These are phyloP conservation scores for Hafferia zeledoni DNA, from an alignment of 2,797 vertebrate genomes.

Conservation along the genomic window DNA sequence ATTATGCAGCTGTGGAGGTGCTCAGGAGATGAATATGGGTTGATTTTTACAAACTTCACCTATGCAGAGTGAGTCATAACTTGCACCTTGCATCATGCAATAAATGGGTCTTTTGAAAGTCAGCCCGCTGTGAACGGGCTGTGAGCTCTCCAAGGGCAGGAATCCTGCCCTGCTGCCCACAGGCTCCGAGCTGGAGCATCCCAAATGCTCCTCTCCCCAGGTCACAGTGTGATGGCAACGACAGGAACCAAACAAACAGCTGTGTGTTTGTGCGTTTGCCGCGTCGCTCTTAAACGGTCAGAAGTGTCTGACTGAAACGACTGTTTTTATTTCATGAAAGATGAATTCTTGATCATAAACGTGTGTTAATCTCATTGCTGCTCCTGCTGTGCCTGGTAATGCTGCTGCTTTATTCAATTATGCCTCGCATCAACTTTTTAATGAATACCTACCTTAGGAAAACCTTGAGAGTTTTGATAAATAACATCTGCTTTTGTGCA, in stretches of 20 bases:
- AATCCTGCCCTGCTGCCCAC: constrained; percentile 24
- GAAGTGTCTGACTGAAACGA: constrained; percentile 23
- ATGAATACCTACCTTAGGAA: neutral
- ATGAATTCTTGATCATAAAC: neutral
- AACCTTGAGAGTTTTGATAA: constrained; percentile 45
- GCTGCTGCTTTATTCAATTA: neutral
- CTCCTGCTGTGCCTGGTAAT: neutral
- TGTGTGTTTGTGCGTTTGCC: neutral
- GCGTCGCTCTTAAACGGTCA: neutral
- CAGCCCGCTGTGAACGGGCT: constrained; percentile 47
- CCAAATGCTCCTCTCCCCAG: neutral
- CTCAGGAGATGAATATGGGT: constrained; percentile 33
- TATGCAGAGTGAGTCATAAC: constrained; percentile 67
- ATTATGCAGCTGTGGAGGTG: constrained; percentile 63
- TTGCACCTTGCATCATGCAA: constrained; percentile 44
- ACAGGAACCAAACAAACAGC: constrained; percentile 14
- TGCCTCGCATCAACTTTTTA: constrained; percentile 7
- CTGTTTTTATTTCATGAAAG: neutral
- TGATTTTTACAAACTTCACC: constrained; percentile 45
- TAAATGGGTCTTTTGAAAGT: constrained; percentile 59
- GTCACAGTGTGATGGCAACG: neutral
- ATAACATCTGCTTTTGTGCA: constrained; percentile 28
- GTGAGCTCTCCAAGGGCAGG: constrained; percentile 1
- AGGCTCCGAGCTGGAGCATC: neutral
- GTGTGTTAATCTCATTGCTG: neutral